phyloP scores from a whole-genome alignment of 2,888 invertebrate genomes.

The Linnaemya tessellans region DNA sequence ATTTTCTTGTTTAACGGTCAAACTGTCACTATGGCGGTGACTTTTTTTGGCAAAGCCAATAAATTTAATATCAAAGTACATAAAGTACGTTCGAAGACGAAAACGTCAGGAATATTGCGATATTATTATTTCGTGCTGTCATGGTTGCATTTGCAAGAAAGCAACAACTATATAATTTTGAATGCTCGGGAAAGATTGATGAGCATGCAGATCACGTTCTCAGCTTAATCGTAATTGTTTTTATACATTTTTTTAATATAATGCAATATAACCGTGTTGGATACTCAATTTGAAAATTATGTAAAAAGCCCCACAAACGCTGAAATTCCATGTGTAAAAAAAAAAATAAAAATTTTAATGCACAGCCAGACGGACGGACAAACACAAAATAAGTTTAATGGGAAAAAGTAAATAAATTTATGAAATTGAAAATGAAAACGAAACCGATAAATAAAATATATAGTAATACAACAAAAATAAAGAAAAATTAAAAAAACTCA shows the following conservation, averaged over 20 bases:
- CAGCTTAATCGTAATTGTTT: conserved; percentile 53
- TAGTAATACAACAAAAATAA: conserved; percentile 35
- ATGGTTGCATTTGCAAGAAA: conserved; percentile 49
- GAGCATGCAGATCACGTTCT: conserved; percentile 52
- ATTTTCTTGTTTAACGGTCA: conserved; percentile 41
- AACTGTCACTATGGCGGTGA: conserved; percentile 32
- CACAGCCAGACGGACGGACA: conserved; percentile 4
- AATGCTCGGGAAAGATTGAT: conserved; percentile 10
- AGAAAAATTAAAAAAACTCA: conserved; percentile 35
- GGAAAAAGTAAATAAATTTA: conserved; percentile 22
- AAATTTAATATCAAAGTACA: not conserved
- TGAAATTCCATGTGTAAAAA: conserved; percentile 39
- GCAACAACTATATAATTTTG: conserved; percentile 21
- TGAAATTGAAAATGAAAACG: conserved; percentile 63
- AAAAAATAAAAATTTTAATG: conserved; percentile 5
- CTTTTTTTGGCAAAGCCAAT: conserved; percentile 68
- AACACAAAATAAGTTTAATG: conserved; percentile 33
- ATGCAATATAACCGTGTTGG: conserved; percentile 23
- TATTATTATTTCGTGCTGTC: conserved; percentile 31
- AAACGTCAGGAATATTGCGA: conserved; percentile 31
- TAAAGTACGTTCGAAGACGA: not conserved
- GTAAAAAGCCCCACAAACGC: conserved; percentile 58
- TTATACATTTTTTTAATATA: conserved; percentile 11
- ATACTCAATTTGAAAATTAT: conserved; percentile 66
- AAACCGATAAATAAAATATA: conserved; percentile 61